Evolutionary conservation across 1,140 invertebrate species (phyloP), one percentile per base, ranked within the genome.

Genomic region (Maconellicoccus hirsutus): DNA sequence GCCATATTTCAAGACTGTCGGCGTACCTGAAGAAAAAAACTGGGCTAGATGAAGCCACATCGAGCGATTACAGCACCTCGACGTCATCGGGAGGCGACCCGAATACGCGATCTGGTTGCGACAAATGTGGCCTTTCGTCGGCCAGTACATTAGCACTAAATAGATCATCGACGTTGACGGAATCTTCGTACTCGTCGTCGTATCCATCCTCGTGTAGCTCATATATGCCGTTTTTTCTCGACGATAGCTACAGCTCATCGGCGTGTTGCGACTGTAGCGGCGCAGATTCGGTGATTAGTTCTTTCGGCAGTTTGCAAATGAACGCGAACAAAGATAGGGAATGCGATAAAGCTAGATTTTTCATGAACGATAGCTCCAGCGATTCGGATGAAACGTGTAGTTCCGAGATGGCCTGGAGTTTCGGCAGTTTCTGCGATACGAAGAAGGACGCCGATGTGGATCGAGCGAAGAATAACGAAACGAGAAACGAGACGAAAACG

Each of bases 401-500:
- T 70, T 80, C 78, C 0, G 83, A 81, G 33, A 79, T 83, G 22
- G 81, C 80, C 0, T 85, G 84, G 84, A 84, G 80, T 63, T 83
- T 85, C 71, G 75, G 83, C 0, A 78, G 80, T 10, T 77, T 77
- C 52, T 78, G 80, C 76, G 79, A 16, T 27, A 61, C 21, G 75
- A 76, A 76, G 27, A 25, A 4, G 7, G 4, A 2, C 21, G 21
- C 3, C 19, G 19, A 16, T 26, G 3, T 25, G 25, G 25, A 16
- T 25, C 6, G 21, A 19, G 22, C 61, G 19, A 66, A 6, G 8
- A 52, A 6, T 52, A 16, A 14, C 6, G 42, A 52, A 52, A 52
- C 12, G n/a, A 19, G n/a, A 33, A 33, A 33, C n/a, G n/a, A n/a
- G 29, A 12, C 12, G 29, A 6, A 6, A 52, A 52, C n/a, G n/a